Percentiles rank a stretch among this genome's conserved stretches.
These are phyloP conservation scores for Silvanus unidentatus DNA, from an alignment of 2,888 invertebrate genomes.

Conservation along the genomic window DNA sequence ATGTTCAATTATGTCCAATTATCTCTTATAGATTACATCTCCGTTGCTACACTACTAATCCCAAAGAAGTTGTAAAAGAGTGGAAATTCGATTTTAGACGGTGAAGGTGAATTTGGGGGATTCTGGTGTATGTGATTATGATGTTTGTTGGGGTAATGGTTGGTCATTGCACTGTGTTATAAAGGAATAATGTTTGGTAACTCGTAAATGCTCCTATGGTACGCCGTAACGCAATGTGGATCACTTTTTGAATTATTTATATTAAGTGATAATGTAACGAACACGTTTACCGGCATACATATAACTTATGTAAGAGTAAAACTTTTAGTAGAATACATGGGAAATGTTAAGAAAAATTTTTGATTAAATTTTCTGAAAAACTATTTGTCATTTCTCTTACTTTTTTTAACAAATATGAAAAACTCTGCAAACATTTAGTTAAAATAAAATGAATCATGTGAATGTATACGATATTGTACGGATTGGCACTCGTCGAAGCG, in stretches of 20 bases:
- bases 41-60: conserved; percentile 29
- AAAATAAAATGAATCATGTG: too few species aligned
- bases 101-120: conserved; percentile 28
- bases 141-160: conserved; percentile 25
- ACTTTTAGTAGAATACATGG: too few species aligned
- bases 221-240: conserved; percentile 26
- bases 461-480: too few species aligned
- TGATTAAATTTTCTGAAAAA: too few species aligned
- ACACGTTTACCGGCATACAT: neutral
- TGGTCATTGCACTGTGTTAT: conserved; percentile 38
- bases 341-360: too few species aligned
- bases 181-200: conserved; percentile 42
- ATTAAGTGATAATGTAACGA: too few species aligned
- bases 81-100: conserved; percentile 28
- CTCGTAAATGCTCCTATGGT: conserved; percentile 39
- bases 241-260: conserved; percentile 44
- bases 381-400: too few species aligned
- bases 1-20: conserved; percentile 36
- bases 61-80: conserved; percentile 36
- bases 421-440: neutral
- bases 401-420: neutral
- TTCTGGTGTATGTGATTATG: conserved; percentile 29
- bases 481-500: conserved; percentile 5
- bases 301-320: too few species aligned
- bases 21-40: conserved; percentile 28